phyloP scores from a whole-genome alignment of 2,113 vertebrate species.

The Dasypus novemcinctus region DNA sequence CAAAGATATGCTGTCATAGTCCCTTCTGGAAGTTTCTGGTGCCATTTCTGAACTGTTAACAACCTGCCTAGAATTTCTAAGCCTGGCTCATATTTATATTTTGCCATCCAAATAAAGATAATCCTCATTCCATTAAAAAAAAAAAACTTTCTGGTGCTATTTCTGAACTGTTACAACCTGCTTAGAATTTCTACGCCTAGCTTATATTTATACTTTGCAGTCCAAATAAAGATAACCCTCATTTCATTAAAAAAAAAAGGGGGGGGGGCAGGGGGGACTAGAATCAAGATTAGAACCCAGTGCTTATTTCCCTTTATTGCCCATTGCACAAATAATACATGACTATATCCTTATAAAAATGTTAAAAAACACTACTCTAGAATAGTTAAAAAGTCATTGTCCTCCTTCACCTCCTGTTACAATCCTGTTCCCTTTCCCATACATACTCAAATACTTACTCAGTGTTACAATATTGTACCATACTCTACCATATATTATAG shows the following conservation, averaged over 20 bases:
- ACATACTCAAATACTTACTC: neutral
- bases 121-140: too few relatives aligned
- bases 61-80: constrained; percentile 50
- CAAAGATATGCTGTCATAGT: constrained; percentile 44
- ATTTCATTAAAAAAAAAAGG: too few relatives aligned
- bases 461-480: neutral
- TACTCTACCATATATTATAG: neutral
- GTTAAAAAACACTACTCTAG: too few relatives aligned
- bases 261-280: neutral
- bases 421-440: neutral
- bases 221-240: constrained; percentile 30
- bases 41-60: constrained; percentile 69
- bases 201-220: constrained; percentile 50
- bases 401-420: neutral
- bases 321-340: neutral
- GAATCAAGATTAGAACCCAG: constrained; percentile 22
- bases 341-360: too few relatives aligned
- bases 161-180: constrained; percentile 62
- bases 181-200: constrained; percentile 48
- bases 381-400: constrained; percentile 22
- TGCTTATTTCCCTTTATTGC: neutral
- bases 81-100: constrained; percentile 70
- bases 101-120: constrained; percentile 50
- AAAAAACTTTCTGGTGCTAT: constrained; percentile 70
- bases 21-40: constrained; percentile 74